Base-by-base conservation (phyloP, 2,113 vertebrate genomes). In the Scopus umbretta region DNA sequence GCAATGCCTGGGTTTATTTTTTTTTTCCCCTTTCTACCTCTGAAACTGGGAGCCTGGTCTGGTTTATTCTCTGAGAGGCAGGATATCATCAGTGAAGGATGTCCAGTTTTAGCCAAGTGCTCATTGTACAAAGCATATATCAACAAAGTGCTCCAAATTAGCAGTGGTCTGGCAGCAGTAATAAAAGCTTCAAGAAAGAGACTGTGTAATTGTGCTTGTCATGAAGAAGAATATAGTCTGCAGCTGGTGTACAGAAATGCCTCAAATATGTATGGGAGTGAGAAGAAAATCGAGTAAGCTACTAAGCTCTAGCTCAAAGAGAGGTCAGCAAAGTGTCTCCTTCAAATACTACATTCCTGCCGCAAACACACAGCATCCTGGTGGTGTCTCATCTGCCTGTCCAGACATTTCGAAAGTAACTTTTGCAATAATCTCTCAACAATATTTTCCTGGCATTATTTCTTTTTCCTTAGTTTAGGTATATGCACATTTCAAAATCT, bases 111-210 rank as follows among this genome's bases (percentile, higher is more conserved):
- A 85, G 84, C 92, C 89, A 52, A 88, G 38, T 10, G 61, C 29
- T 91, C 59, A 40, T 55, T 17, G 47, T 20, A 13, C 58, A 62
- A 47, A 11, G 30, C 13, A 62, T 36, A 13, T 10, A n/a, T 22
- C 72, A 58, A 40, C 3, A 7, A 43, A 76, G 32, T n/a, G 66
- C 3, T 72, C 74, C 75, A 67, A 72, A 87, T 67, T 58, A 89
- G 56, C 83, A 87, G 53, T 88, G 82, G 68, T 81, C 92, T 96
- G 94, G 86, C 93, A 94, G 88, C 38, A 79, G 80, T 74, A 74
- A 32, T 18, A 45, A 68, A 91, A 86, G 38, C 88, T 83, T 58
- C 30, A 63, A 91, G 71, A 83, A 87, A 67, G 58, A n/a, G 47
- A 70, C 68, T 29, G 42, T 83, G 78, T 50, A 76, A 66, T 15